Base-by-base conservation (phyloP, 2,888 invertebrate genomes). In the Eurytoma californica region DNA sequence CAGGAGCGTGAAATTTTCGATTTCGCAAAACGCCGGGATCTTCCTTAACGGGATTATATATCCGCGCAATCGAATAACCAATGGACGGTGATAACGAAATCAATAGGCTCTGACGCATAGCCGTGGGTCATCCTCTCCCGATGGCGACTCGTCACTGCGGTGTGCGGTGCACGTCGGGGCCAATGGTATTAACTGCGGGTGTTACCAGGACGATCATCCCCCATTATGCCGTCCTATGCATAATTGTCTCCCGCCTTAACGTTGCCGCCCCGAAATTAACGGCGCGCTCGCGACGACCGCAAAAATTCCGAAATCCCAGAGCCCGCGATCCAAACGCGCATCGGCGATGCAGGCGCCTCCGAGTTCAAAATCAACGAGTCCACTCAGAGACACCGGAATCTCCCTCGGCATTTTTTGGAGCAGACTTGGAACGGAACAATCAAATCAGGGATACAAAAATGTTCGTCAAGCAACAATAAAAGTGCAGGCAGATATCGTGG, bases 121-220 rank as follows among this genome's bases (percentile, higher is more conserved):
- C 78, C 73, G 55, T 47, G n/a, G 67, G 78, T 72, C 73, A 68
- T 73, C 49, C 61, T 18, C 55, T n/a, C n/a, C 28, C n/a, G 49
- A 3, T 18, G 30, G 9, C 55, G 14, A n/a, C 63, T 49, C 51
- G 49, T 18, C 61, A 63, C 57, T 77, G 61, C 61, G 51, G 61
- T n/a, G 24, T 72, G 49, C 80, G 14, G 18, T 30, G 24, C 16
- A 20, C 70, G 77, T 67, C 73, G 66, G 76, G 72, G 83, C 85
- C 83, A 82, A 83, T 83, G 82, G 84, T 84, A 85, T 85, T 84
- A 84, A 82, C 82, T 81, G 80, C 82, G 83, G 83, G 83, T 85
- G 84, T 85, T 86, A 84, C 85, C 84, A 84, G 84, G 83, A 83
- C 83, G 85, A 86, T 86, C 86, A 86, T 86, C 86, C 76, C 76